Base-by-base conservation (phyloP, 2,113 vertebrate species). In the Pangasianodon gigas region DNA sequence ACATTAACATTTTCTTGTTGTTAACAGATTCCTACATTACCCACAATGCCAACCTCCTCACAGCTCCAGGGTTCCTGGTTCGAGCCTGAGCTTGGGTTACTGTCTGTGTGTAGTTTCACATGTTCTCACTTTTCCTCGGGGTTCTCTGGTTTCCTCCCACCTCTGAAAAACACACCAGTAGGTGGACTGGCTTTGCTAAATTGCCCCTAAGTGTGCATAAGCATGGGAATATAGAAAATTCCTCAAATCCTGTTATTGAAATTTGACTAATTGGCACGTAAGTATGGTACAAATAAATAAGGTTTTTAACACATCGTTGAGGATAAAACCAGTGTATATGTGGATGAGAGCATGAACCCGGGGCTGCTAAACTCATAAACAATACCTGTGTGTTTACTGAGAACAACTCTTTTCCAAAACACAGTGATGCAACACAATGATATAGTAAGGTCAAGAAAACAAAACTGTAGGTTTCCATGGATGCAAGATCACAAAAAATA, bases 311-410 rank as follows among this genome's bases (percentile, higher is more conserved):
- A 26, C 60, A 26, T 26, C 1, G 8, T 26, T 26, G 60, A 26
- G 60, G 19, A 21, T 60, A 19, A 24, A 60, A 21, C 58, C 19
- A 21, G 21, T 0, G 94, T 96, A 91, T 98, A 99, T 7, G 92
- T 99, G 96, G 97, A 99, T 93, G 97, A 98, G 80, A 96, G 94
- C 92, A 97, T 97, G 88, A 98, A 99, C 94, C 97, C 96, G 92
- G 96, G 98, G 87, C 95, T 99, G 95, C 94, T 93, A 80, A 37
- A 88, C 19, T 11, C 9, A 4, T 41, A 44, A 62, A 85, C 24
- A 18, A 26, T 16, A 14, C 58, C 1, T 6, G 0, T 11, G 21
- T 29, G 75, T 46, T 79, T 29, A 48, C 2, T 79, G 75, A 51
- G 44, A 16, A 2, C 21, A 10, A 2, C 8, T 77, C 8, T 77